Percentiles rank a stretch among this genome's conserved stretches.
phyloP scores from a whole-genome alignment of 30 jellyfish, hydroid and myxozoan species.

The Aurelia sp. region DNA sequence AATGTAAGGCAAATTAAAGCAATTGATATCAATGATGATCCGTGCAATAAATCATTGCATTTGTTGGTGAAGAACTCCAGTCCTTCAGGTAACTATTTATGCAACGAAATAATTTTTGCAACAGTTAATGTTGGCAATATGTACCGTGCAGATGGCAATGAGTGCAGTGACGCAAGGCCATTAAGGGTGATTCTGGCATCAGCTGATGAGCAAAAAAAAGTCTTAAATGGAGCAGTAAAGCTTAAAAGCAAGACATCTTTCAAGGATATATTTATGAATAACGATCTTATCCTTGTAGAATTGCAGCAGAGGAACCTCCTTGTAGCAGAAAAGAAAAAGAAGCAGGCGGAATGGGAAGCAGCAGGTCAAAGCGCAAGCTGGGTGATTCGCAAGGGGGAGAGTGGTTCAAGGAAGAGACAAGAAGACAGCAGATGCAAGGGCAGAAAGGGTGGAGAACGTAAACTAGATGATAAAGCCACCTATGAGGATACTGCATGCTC shows the following conservation, averaged over 20 bases:
- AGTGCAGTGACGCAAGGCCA: constrained; percentile 17
- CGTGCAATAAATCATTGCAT: no score
- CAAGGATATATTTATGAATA: no score
- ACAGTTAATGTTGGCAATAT: constrained; percentile 24
- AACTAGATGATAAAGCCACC: constrained; percentile 17
- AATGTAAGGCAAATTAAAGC: no score
- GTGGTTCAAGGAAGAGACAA: constrained; percentile 35
- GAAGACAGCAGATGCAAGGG: not conserved
- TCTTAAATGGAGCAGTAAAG: constrained; percentile 23
- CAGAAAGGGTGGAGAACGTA: no score
- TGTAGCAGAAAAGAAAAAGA: constrained; percentile 9
- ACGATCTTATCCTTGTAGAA: no score
- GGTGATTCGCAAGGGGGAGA: constrained; percentile 24
- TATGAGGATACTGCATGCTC: constrained; percentile 16
- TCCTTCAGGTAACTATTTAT: no score
- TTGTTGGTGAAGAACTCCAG: no score
- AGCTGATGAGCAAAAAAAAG: constrained; percentile 26
- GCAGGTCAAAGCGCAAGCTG: constrained; percentile 50
- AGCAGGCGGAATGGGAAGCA: constrained; percentile 44
- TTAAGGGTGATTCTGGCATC: constrained; percentile 39
- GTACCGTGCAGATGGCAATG: constrained; percentile 30
- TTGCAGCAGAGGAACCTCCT: no score
- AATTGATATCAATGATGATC: no score
- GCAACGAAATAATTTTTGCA: no score
- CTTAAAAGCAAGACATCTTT: constrained; percentile 21